Evolutionary conservation across 2,113 vertebrate species (phyloP).

Genomic region (Tauraco erythrolophus): DNA sequence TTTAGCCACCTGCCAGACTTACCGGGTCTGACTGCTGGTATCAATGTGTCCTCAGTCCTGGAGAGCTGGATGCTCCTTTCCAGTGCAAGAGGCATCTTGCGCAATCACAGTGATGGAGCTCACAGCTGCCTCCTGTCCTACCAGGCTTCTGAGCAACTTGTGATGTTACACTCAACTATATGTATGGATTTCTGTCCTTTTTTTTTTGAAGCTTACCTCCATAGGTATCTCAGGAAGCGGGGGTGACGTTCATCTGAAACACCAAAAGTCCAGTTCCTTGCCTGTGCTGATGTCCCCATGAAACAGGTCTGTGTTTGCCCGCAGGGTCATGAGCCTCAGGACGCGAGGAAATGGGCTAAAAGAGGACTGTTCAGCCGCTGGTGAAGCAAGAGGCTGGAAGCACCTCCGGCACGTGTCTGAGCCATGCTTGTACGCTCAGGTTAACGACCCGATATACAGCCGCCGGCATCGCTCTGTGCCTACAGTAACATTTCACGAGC

Average conservation of each 20-base stretch:
- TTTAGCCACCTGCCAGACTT: slow-evolving; percentile 23
- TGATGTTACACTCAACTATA: neutral
- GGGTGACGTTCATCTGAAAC: neutral
- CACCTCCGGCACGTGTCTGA: neutral
- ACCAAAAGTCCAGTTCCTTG: rapidly evolving
- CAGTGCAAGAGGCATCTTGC: neutral
- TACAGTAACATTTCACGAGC: neutral
- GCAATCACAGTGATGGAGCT: neutral
- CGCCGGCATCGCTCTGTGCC: neutral
- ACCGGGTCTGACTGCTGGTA: neutral
- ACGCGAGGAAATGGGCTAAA: neutral
- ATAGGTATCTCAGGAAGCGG: neutral
- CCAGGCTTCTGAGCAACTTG: neutral
- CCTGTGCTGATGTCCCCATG: neutral
- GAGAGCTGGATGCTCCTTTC: neutral
- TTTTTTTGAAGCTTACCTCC: neutral
- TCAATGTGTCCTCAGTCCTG: neutral
- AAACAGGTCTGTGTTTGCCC: neutral
- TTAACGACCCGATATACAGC: slow-evolving; percentile 1
- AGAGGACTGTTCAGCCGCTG: neutral
- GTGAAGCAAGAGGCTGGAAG: rapidly evolving
- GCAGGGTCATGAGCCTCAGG: neutral
- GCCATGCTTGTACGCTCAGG: neutral
- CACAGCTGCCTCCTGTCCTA: neutral
- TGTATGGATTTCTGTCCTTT: neutral